Base-by-base conservation (phyloP, 2,888 invertebrate species). In the Drosophila paucipuncta region DNA sequence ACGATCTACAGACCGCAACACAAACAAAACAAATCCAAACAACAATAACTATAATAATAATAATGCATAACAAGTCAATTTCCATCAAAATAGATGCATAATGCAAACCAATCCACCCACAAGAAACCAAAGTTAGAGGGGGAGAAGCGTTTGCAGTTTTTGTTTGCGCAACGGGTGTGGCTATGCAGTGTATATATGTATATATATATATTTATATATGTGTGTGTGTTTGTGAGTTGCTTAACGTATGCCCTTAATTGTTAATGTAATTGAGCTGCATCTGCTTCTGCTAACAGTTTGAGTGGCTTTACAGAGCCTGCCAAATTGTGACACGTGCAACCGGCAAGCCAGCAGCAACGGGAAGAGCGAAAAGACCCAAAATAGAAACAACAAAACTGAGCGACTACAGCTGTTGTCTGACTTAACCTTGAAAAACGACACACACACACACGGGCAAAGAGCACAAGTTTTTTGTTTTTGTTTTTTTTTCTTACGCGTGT, bases 51-150 rank as follows among this genome's bases (percentile, higher is more conserved):
- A 70, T 11, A 67, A 62, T 37, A 76, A 72, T 67, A 80, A 68
- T 66, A 74, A 74, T 71, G 81, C 77, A 79, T 73, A 85, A 85
- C 83, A 82, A 87, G 86, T 87, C 80, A 89, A 87, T 89, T 85
- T 83, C 79, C 77, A 82, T 84, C 68, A 80, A 85, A 87, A 75
- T 59, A 76, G 68, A 78, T 66, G 68, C 69, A 59, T 52, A 75
- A 68, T 73, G 79, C 75, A 72, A 76, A 63, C 63, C 52, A 73
- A 77, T 65, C 60, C 76, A 63, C 60, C 60, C 65, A 58, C 78
- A 68, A 76, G 64, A 52, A 49, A 58, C 30, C 39, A 53, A 41
- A 64, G n/a, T 57, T 31, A 37, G 13, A 35, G 18, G 35, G 16
- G 41, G 33, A 43, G 39, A 33, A 53, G 49, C n/a, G 54, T 18